A percentile compares a stretch with the other conserved stretches of the same genome.
These are phyloP conservation scores for Rhea americana DNA, from an alignment of 2,113 vertebrate genomes.

Conservation along the genomic window DNA sequence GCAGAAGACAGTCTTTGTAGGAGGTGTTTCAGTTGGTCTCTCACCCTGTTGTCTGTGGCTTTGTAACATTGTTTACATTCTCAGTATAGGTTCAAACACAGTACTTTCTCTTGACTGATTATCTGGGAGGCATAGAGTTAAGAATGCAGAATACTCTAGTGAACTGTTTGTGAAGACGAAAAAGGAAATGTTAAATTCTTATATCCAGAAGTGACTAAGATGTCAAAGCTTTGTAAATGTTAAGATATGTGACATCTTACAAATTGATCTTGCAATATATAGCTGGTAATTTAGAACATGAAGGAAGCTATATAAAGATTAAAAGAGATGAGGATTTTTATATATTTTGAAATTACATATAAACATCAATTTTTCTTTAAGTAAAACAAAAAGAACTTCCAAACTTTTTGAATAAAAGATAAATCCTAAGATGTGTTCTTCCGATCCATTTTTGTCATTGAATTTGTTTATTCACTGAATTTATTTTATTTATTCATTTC, in stretches of 20 bases:
- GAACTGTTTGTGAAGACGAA: neutral
- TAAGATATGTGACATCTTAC: neutral
- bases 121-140: neutral
- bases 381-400: neutral
- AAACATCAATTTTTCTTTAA: neutral
- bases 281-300: neutral
- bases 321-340: neutral
- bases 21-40: neutral
- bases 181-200: neutral
- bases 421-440: neutral
- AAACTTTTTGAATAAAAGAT: neutral
- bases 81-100: neutral
- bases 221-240: neutral
- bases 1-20: neutral
- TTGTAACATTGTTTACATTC: neutral
- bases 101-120: neutral
- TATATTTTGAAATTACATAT: neutral
- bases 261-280: neutral
- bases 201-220: neutral
- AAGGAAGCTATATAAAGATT: neutral
- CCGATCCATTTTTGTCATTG: neutral
- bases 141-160: neutral
- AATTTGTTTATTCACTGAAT: neutral
- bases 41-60: neutral
- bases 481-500: neutral